These are phyloP conservation scores for Anastrepha obliqua DNA, from an alignment of 1,140 invertebrate species.

Conservation along the genomic window DNA sequence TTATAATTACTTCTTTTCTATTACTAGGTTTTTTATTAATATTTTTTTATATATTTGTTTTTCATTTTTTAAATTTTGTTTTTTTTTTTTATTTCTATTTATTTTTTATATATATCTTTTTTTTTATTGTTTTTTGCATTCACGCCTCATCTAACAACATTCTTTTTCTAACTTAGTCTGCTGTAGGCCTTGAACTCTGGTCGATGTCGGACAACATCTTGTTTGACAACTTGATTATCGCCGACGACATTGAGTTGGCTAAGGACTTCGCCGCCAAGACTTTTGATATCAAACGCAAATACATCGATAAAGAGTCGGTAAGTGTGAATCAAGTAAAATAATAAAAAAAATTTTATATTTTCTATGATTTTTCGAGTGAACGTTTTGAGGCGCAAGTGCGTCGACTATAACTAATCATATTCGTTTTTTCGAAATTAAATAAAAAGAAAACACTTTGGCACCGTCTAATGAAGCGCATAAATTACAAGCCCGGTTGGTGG, in stretches of 20 bases:
- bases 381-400: neutral
- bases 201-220: constrained; percentile 96
- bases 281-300: constrained; percentile 88
- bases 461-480: constrained; percentile 81
- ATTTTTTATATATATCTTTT: neutral
- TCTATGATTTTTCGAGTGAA: no score
- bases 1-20: no score
- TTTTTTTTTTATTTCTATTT: no score
- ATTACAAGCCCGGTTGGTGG: constrained; percentile 87
- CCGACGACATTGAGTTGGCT: constrained; percentile 88
- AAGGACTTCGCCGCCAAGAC: constrained; percentile 88
- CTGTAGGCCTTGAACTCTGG: constrained; percentile 97
- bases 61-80: no score
- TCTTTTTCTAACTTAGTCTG: constrained; percentile 78
- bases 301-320: constrained; percentile 87
- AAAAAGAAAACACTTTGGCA: constrained; percentile 82
- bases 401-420: neutral
- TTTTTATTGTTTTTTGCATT: neutral
- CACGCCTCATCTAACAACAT: neutral
- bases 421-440: constrained; percentile 55
- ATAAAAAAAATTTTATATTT: neutral
- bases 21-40: no score
- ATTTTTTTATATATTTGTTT: no score
- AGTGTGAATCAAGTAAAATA: constrained; percentile 69
- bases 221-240: constrained; percentile 97